Conservation (phyloP, 1,140 invertebrate genomes). For the Halesus radiatus region DNA sequence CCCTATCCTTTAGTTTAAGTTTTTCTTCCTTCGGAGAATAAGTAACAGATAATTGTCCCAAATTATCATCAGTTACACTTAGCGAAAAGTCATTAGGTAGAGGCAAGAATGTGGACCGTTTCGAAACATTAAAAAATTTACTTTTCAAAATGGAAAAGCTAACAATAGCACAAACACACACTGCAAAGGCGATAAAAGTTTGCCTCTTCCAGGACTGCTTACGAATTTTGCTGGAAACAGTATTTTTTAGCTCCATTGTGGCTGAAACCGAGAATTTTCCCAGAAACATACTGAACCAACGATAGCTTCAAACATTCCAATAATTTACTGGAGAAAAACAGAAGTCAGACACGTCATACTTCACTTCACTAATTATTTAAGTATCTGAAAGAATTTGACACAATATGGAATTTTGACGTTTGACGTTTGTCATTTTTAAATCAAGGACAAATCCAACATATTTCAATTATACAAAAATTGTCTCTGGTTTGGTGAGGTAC, state of each 20-base stretch:
- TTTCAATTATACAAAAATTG: no score
- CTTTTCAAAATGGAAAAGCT: conserved; percentile 6
- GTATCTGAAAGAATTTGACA: no score
- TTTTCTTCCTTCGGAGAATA: conserved; percentile 34
- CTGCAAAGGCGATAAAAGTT: conserved; percentile 13
- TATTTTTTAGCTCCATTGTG: conserved; percentile 1
- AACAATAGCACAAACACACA: not conserved
- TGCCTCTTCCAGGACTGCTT: conserved; percentile 1
- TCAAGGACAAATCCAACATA: no score
- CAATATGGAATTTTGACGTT: no score
- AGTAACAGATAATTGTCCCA: conserved; percentile 28
- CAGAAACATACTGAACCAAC: not conserved
- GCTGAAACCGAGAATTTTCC: not conserved
- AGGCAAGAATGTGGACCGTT: conserved; percentile 43
- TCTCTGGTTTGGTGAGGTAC: no score
- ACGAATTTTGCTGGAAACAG: not conserved
- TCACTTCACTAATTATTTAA: no score
- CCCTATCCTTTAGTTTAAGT: conserved; percentile 5
- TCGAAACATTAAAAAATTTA: conserved; percentile 17
- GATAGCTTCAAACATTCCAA: no score
- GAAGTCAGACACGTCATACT: no score
- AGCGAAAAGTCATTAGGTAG: conserved; percentile 41
- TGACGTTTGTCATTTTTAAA: no score
- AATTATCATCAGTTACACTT: conserved; percentile 24
- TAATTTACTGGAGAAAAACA: no score